A percentile compares a stretch with the other conserved stretches of the same genome.
phyloP scores from a whole-genome alignment of 2,797 vertebrate genomes.

The Rhinoraja longicauda region DNA sequence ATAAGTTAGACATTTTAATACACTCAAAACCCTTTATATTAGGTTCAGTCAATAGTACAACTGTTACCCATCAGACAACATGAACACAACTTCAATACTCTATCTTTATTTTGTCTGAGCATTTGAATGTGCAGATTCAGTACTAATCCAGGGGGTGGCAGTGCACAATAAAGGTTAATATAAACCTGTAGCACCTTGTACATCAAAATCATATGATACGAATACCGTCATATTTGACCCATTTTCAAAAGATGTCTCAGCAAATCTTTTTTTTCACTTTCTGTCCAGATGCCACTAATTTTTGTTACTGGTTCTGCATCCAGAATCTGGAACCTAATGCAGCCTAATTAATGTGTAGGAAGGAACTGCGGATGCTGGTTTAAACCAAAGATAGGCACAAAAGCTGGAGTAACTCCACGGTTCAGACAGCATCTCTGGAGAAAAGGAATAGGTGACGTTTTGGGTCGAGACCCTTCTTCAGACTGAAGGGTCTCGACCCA shows the following conservation, averaged over 20 bases:
- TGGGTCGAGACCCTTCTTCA: no score
- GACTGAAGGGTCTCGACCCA: no score
- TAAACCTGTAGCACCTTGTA: background rate
- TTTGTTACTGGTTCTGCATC: no score
- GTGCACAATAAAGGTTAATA: background rate
- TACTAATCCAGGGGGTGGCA: background rate
- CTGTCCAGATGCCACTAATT: no score
- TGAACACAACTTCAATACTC: background rate
- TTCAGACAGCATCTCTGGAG: no score
- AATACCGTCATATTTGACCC: background rate
- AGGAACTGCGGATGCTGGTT: no score
- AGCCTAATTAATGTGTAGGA: no score
- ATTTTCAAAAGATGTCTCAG: background rate
- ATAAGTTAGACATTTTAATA: background rate
- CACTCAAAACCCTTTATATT: background rate
- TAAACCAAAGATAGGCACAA: no score
- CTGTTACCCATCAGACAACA: background rate
- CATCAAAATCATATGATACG: background rate
- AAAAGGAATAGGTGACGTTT: no score
- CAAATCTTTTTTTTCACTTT: no score
- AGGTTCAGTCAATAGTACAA: background rate
- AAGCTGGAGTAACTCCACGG: no score
- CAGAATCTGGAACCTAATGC: no score
- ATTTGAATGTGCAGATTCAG: background rate
- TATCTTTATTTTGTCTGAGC: background rate